Conservation (phyloP, 2,888 invertebrate species). For the Caradrina clavipalpis region DNA sequence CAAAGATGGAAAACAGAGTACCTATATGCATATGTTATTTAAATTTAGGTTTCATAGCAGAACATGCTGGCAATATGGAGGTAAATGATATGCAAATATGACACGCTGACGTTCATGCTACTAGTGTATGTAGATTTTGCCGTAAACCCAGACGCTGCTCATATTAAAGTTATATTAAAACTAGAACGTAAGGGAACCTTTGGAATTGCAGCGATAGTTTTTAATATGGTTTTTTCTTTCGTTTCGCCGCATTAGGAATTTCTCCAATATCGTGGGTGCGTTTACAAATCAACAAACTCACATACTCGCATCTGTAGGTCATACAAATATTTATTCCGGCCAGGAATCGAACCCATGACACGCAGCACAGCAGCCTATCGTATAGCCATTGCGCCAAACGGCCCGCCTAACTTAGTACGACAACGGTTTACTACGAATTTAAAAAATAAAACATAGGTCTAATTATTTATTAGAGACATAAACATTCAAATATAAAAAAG, state of each 20-base stretch:
- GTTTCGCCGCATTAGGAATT: no score
- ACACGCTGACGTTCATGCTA: slow-evolving; percentile 36
- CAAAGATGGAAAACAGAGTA: slow-evolving; percentile 17
- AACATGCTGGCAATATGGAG: slow-evolving; percentile 40
- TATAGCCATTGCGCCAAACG: no score
- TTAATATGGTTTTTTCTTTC: not conserved
- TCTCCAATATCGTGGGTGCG: no score
- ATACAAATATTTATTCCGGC: no score
- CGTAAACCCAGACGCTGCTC: slow-evolving; percentile 31
- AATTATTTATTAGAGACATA: no score
- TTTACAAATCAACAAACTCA: no score
- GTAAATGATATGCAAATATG: slow-evolving; percentile 55
- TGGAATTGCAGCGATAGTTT: not conserved
- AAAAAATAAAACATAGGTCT: no score
- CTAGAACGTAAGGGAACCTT: slow-evolving; percentile 19
- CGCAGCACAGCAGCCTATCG: no score
- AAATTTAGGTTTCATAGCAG: slow-evolving; percentile 48
- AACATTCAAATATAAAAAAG: not conserved
- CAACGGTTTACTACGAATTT: no score
- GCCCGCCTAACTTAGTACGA: no score
- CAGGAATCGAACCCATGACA: no score
- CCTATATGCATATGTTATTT: slow-evolving; percentile 48
- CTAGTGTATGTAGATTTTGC: slow-evolving; percentile 39
- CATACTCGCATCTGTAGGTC: no score
- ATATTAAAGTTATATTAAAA: slow-evolving; percentile 35